Conservation (phyloP, 1,140 invertebrate genomes). For the Probaryconus sp. region DNA sequence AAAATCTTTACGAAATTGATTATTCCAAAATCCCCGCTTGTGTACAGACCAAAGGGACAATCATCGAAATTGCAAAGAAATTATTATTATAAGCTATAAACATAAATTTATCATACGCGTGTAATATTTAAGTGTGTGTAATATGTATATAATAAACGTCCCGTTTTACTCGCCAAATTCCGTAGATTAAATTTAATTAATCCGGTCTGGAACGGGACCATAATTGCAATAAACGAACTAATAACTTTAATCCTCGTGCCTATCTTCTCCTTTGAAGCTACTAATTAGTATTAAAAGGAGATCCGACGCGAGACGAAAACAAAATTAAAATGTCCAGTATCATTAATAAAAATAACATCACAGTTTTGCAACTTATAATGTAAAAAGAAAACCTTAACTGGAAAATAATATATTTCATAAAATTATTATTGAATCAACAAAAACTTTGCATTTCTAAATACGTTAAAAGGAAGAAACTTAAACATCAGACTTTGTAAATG, state of each 20-base stretch:
- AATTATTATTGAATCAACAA: not conserved
- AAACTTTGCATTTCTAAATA: no score
- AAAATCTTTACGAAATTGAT: constrained; percentile 54
- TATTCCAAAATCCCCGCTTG: constrained; percentile 36
- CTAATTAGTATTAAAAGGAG: constrained; percentile 59
- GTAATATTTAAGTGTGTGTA: not conserved
- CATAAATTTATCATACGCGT: no score
- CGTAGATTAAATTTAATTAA: constrained; percentile 74
- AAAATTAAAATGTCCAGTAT: constrained; percentile 41
- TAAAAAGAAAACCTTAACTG: not conserved
- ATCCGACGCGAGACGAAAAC: constrained; percentile 51
- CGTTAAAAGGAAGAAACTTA: no score
- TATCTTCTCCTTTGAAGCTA: constrained; percentile 62
- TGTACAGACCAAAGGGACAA: constrained; percentile 61
- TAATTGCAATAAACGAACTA: constrained; percentile 23
- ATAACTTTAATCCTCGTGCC: constrained; percentile 36
- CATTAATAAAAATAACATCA: constrained; percentile 60
- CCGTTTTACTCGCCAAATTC: constrained; percentile 65
- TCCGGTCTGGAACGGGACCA: constrained; percentile 71
- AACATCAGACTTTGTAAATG: no score
- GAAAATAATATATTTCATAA: constrained; percentile 2
- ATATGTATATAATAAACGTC: constrained; percentile 54
- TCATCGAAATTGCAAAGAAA: no score
- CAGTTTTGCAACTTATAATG: constrained; percentile 39
- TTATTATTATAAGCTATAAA: no score